Percentiles rank a stretch among this genome's conserved stretches.
phyloP scores from a whole-genome alignment of 2,888 invertebrate genomes.

The Capitulum mitella region DNA sequence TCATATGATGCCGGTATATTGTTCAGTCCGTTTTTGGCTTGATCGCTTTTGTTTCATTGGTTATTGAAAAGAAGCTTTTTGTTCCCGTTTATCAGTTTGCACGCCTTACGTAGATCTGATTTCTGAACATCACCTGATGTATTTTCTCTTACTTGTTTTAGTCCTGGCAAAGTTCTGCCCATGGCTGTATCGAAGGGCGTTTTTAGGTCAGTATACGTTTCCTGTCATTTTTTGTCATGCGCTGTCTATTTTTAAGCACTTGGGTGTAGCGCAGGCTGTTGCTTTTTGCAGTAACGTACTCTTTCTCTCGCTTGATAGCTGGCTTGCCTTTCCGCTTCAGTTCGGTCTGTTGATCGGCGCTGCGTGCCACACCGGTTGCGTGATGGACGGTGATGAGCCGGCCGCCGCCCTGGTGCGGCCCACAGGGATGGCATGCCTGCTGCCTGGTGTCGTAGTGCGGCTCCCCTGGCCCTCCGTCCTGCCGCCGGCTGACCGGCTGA shows the following conservation, averaged over 20 bases:
- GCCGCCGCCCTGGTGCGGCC: background rate
- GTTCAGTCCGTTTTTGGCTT: conserved; percentile 28
- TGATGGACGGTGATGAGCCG: background rate
- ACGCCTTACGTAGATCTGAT: conserved; percentile 2
- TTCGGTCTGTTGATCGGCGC: background rate
- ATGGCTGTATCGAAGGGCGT: conserved; percentile 26
- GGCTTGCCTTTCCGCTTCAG: background rate
- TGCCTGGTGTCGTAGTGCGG: background rate
- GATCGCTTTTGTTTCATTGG: conserved; percentile 29
- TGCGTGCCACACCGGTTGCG: background rate
- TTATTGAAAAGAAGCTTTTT: conserved; percentile 29
- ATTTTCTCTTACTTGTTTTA: conserved; percentile 22
- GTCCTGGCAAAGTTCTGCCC: conserved; percentile 25
- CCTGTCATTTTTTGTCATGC: background rate
- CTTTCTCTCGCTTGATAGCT: background rate
- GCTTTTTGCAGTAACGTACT: conserved; percentile 9
- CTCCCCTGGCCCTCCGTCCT: background rate
- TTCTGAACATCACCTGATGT: conserved; percentile 21
- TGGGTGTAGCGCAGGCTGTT: background rate
- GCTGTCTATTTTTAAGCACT: background rate
- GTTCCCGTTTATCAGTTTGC: conserved; percentile 22
- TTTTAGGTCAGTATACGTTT: conserved; percentile 26
- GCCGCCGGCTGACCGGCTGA: background rate
- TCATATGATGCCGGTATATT: conserved; percentile 19
- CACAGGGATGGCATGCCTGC: no score